Base-by-base conservation (phyloP, 1,140 invertebrate genomes). In the Arion vulgaris region DNA sequence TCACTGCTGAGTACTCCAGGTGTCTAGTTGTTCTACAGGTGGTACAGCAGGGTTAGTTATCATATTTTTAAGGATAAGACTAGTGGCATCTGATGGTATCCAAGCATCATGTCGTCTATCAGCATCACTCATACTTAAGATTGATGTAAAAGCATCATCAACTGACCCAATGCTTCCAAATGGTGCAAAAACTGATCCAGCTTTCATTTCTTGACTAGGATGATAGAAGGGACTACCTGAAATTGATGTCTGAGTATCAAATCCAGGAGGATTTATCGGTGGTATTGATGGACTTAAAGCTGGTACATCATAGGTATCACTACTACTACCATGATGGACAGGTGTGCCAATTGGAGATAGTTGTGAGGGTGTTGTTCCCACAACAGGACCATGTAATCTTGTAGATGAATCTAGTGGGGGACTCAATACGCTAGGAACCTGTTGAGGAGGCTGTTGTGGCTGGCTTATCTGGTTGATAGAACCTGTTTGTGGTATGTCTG, bases 81-180 rank as follows among this genome's bases (percentile, higher is more conserved):
- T 93, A 4, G 95, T 95, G 81, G 93, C 93, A 83, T 95, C 94
- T 84, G 93, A 94, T 13, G 95, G 95, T 87, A 96, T 95, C 96
- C 96, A 96, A 5, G 95, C 95, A 94, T 96, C 95, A 90, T 95
- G 92, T 81, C 94, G 92, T 86, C 95, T 92, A 86, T 96, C 95
- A 41, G 87, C 80, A 69, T 92, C 91, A 86, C 89, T 91, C 86
- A 89, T 89, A 49, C 87, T 82, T 15, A 92, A 53, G 85, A 88
- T 88, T 26, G 87, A 83, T 26, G 89, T 86, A 74, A 92, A 92
- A 34, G 87, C 84, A 85, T 92, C 90, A 69, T 89, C 88, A 5
- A 68, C 49, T 4, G 57, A n/a, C 9, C 28, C 68, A 32, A 36
- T 51, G n/a, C 57, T 81, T 34, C 82, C 82, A 73, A 85, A 86